Evolutionary conservation across 2,888 invertebrate species (phyloP).

Genomic region (Octonoba sinensis): DNA sequence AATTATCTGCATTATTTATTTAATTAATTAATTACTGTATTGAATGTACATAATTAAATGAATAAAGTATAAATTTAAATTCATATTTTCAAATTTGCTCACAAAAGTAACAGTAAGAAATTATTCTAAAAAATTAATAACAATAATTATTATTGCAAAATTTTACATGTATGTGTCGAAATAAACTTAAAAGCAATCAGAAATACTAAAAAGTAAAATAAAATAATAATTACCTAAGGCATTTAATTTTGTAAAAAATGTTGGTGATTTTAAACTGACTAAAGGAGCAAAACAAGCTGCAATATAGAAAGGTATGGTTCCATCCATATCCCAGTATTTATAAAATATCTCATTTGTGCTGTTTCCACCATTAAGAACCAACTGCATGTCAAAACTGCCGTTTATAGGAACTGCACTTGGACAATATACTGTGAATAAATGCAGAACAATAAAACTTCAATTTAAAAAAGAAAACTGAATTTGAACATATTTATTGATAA

Average conservation of each 20-base stretch:
- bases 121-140: too few species aligned
- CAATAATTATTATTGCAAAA: too few species aligned
- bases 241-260: conserved; percentile 93
- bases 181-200: neutral
- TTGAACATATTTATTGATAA: too few species aligned
- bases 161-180: neutral
- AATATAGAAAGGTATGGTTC: conserved; percentile 86
- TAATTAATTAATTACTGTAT: too few species aligned
- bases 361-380: neutral
- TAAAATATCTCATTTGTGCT: conserved; percentile 70
- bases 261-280: conserved; percentile 86
- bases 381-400: neutral
- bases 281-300: conserved; percentile 83
- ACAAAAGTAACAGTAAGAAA: too few species aligned
- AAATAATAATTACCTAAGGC: conserved; percentile 79
- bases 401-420: conserved; percentile 29
- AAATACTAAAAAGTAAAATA: neutral
- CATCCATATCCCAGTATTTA: conserved; percentile 80
- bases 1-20: too few species aligned
- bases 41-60: too few species aligned
- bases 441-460: neutral
- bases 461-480: neutral
- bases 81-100: too few species aligned
- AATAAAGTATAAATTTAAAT: too few species aligned
- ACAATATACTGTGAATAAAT: conserved; percentile 38